phyloP scores from a whole-genome alignment of 2,888 invertebrate genomes.

The Lissonota sp. region DNA sequence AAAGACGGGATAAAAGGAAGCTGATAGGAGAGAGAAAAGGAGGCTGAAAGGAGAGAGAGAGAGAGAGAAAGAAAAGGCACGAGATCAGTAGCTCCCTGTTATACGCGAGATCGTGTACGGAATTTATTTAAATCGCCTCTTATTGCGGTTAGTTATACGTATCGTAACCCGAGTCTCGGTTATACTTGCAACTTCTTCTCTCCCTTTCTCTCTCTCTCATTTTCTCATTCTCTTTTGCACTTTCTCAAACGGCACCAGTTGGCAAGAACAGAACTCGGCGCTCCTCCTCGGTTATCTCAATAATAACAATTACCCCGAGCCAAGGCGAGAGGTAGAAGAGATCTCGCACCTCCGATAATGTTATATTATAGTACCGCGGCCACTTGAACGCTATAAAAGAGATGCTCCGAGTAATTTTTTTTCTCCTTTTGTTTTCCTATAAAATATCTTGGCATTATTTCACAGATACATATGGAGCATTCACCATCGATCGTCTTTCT shows the following conservation, averaged over 20 bases:
- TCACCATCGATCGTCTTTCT: constrained; percentile 22
- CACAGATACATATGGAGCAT: too few species aligned
- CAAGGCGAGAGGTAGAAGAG: constrained; percentile 55
- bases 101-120: constrained; percentile 68
- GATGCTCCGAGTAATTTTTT: constrained; percentile 55
- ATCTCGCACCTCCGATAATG: constrained; percentile 70
- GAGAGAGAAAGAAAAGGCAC: constrained; percentile 21
- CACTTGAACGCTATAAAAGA: constrained; percentile 63
- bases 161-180: constrained; percentile 62
- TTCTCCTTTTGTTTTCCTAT: constrained; percentile 1
- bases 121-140: constrained; percentile 75
- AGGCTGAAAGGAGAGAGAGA: constrained; percentile 13
- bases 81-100: constrained; percentile 69
- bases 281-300: constrained; percentile 65
- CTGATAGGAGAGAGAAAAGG: not conserved
- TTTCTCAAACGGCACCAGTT: not conserved
- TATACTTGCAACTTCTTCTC: constrained; percentile 5
- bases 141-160: constrained; percentile 72
- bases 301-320: constrained; percentile 72
- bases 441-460: not conserved
- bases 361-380: constrained; percentile 65
- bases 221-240: constrained; percentile 10
- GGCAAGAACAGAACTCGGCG: constrained; percentile 11
- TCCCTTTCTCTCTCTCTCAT: constrained; percentile 19
- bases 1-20: too few species aligned